Percentiles rank a stretch among this genome's conserved stretches.
Evolutionary conservation across 2,888 invertebrate species (phyloP).

Genomic region (Tiliacea aurago): DNA sequence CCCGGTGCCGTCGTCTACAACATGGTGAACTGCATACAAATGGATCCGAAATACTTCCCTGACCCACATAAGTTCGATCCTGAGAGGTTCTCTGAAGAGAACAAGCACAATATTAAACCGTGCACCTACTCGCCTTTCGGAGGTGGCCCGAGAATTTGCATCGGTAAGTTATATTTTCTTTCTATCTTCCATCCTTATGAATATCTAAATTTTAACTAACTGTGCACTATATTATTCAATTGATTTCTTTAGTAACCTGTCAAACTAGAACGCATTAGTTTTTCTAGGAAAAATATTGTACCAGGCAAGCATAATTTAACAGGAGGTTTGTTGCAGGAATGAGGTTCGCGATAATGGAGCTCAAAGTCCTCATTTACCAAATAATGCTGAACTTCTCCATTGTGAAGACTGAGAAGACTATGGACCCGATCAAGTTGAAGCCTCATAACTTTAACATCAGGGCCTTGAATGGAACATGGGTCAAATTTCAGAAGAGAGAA

Average conservation of each 20-base stretch:
- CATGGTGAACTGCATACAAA: slow-evolving; percentile 59
- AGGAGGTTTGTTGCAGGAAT: slow-evolving; percentile 67
- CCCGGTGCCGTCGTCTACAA: slow-evolving; percentile 59
- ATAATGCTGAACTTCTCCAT: slow-evolving; percentile 80
- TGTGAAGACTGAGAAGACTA: slow-evolving; percentile 78
- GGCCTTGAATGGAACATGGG: slow-evolving; percentile 32
- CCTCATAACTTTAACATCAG: slow-evolving; percentile 73
- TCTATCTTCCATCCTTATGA: background rate
- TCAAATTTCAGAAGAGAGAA: slow-evolving; percentile 39
- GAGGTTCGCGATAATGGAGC: slow-evolving; percentile 84
- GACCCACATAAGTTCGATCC: slow-evolving; percentile 82
- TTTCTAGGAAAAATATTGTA: background rate
- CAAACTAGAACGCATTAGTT: background rate
- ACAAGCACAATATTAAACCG: slow-evolving; percentile 83
- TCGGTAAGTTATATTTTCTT: slow-evolving; percentile 77
- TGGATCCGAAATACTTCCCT: slow-evolving; percentile 74
- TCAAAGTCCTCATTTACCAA: slow-evolving; percentile 79
- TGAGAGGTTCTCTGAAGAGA: slow-evolving; percentile 85
- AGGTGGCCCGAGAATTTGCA: slow-evolving; percentile 88
- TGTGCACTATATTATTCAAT: background rate
- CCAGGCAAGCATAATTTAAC: slow-evolving; percentile 13
- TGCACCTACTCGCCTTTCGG: slow-evolving; percentile 90
- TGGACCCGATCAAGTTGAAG: slow-evolving; percentile 76
- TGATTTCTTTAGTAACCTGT: background rate
- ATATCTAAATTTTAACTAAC: background rate